These are phyloP conservation scores for Gadus chalcogrammus DNA, from an alignment of 2,113 vertebrate species.

Conservation along the genomic window DNA sequence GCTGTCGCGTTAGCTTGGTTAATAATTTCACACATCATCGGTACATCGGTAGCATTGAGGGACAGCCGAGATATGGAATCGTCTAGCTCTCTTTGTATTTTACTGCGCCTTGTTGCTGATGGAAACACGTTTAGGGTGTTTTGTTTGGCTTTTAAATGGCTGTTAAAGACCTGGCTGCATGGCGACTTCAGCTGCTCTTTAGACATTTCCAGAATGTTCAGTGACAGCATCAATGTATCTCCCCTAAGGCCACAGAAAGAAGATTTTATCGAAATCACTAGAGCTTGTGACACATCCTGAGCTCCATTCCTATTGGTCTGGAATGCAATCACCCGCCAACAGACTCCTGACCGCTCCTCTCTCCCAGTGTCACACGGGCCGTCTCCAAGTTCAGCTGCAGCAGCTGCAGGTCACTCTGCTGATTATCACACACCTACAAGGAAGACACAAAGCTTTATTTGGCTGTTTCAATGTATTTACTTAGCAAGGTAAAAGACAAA, in stretches of 20 bases:
- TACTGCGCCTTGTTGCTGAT: no score
- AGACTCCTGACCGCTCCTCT: constrained; percentile 39
- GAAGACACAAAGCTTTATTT: constrained; percentile 14
- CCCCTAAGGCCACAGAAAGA: constrained; percentile 23
- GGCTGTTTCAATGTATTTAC: background rate
- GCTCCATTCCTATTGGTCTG: no score
- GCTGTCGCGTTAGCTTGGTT: no score
- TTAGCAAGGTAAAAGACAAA: background rate
- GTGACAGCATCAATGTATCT: constrained; percentile 5
- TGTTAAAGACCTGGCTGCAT: no score
- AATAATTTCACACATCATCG: no score
- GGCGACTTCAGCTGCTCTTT: constrained; percentile 2
- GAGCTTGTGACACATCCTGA: no score
- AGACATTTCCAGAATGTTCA: constrained; percentile 2
- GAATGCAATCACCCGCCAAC: constrained; percentile 67
- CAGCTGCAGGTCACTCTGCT: constrained; percentile 82
- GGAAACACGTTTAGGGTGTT: no score
- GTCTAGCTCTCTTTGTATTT: background rate
- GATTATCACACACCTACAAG: constrained; percentile 82
- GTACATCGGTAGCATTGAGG: no score
- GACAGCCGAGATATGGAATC: background rate
- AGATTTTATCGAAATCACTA: no score
- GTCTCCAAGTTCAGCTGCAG: constrained; percentile 78
- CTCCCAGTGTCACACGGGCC: constrained; percentile 65
- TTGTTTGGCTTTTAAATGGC: no score